These are phyloP conservation scores for Aptenodytes forsteri DNA, from an alignment of 2,113 vertebrate genomes.

Conservation along the genomic window DNA sequence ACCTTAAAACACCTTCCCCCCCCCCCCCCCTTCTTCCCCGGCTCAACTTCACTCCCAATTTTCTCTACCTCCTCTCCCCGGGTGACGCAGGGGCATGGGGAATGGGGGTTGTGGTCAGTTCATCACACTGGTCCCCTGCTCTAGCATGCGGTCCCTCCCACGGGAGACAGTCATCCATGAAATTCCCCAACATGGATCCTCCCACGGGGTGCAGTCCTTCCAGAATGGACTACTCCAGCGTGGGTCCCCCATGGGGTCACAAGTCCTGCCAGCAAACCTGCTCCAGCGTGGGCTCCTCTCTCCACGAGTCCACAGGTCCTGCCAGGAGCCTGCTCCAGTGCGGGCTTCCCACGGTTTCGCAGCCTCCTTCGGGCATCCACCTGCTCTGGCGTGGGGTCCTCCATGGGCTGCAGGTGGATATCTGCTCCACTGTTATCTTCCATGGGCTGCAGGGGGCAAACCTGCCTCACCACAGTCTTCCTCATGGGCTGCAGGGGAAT, in stretches of 20 bases:
- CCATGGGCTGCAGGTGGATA: neutral
- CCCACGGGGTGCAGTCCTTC: neutral
- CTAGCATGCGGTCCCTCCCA: neutral
- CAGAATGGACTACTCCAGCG: neutral
- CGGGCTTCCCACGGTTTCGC: rapidly evolving
- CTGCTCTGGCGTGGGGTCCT: neutral
- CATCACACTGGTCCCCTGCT: neutral
- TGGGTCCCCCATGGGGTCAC: neutral
- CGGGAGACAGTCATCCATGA: neutral
- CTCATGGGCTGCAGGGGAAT: neutral
- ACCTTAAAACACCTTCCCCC: neutral
- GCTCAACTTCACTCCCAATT: neutral
- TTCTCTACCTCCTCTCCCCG: neutral
- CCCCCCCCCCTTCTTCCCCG: neutral
- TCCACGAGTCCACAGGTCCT: neutral
- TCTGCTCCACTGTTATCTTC: neutral
- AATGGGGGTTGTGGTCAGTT: neutral
- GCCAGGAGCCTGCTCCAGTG: neutral
- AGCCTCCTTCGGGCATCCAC: neutral
- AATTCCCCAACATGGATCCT: neutral
- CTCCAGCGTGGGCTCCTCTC: neutral
- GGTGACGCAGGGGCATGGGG: neutral
- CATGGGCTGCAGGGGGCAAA: neutral
- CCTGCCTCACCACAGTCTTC: neutral
- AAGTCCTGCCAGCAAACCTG: neutral